Evolutionary conservation across 2,888 invertebrate genomes (phyloP).

Genomic region (Tipula helvola): DNA sequence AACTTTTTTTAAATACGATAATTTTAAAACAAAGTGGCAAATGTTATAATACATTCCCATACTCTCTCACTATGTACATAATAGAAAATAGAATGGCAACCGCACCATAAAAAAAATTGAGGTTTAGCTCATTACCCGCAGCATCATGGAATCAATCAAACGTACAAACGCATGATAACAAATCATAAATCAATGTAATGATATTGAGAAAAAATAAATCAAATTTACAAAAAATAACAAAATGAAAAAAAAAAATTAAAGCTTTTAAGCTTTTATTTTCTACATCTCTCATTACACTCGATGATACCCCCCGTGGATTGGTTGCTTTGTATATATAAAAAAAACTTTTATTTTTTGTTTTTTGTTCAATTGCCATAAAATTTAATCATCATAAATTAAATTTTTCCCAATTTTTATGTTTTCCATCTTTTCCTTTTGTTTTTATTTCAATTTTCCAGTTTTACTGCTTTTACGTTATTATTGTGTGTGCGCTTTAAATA

Average conservation of each 20-base stretch:
- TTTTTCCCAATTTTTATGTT: background rate
- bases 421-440: background rate
- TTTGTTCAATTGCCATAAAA: conserved; percentile 4
- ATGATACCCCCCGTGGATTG: background rate
- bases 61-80: too few relatives aligned
- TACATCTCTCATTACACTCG: background rate
- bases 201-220: background rate
- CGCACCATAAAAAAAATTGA: background rate
- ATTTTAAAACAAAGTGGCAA: too few relatives aligned
- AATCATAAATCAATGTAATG: background rate
- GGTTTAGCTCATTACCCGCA: background rate
- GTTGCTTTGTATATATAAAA: background rate
- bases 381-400: conserved; percentile 4
- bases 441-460: background rate
- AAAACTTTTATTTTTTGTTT: background rate
- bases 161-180: background rate
- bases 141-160: background rate
- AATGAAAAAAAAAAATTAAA: background rate
- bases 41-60: too few relatives aligned
- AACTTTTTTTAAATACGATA: too few relatives aligned
- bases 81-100: too few relatives aligned
- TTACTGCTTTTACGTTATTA: background rate
- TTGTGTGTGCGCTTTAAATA: background rate
- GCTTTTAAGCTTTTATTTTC: conserved; percentile 4
- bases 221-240: background rate